Percentiles rank a stretch among this genome's conserved stretches.
phyloP scores from a whole-genome alignment of 1,140 invertebrate species.

The Aricia agestis region DNA sequence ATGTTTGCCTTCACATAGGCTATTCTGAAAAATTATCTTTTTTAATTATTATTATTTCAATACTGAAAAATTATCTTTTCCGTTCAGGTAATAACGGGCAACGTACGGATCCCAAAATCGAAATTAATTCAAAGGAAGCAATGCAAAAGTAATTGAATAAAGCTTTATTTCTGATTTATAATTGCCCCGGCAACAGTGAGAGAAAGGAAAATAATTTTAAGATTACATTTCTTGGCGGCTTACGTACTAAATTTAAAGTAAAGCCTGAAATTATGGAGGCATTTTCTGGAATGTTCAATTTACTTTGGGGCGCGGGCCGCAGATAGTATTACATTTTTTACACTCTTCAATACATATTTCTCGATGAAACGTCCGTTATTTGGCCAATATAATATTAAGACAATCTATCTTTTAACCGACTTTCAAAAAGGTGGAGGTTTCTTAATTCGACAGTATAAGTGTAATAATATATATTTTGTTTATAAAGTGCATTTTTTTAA shows the following conservation, averaged over 20 bases:
- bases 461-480: too few species aligned
- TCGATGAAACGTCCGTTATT: slow-evolving; percentile 6
- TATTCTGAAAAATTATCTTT: too few species aligned
- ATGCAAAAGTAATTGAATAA: slow-evolving; percentile 26
- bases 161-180: slow-evolving; percentile 37
- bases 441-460: too few species aligned
- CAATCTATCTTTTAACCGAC: too few species aligned
- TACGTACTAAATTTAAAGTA: slow-evolving; percentile 63
- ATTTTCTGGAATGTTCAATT: slow-evolving; percentile 65
- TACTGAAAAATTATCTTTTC: too few species aligned
- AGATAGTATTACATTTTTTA: slow-evolving; percentile 32
- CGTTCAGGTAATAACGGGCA: not conserved
- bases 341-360: slow-evolving; percentile 42
- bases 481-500: too few species aligned
- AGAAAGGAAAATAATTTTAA: slow-evolving; percentile 52
- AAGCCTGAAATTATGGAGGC: slow-evolving; percentile 59
- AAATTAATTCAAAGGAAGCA: not conserved
- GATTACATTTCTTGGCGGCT: slow-evolving; percentile 66
- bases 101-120: not conserved
- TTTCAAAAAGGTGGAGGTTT: too few species aligned
- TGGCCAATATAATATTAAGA: not conserved
- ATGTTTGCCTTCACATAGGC: too few species aligned
- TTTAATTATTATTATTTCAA: too few species aligned
- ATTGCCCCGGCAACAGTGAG: slow-evolving; percentile 31
- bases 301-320: slow-evolving; percentile 40